These are phyloP conservation scores for Tokudaia tokunoshimensis DNA, from an alignment of 2,797 vertebrate genomes.

Conservation along the genomic window DNA sequence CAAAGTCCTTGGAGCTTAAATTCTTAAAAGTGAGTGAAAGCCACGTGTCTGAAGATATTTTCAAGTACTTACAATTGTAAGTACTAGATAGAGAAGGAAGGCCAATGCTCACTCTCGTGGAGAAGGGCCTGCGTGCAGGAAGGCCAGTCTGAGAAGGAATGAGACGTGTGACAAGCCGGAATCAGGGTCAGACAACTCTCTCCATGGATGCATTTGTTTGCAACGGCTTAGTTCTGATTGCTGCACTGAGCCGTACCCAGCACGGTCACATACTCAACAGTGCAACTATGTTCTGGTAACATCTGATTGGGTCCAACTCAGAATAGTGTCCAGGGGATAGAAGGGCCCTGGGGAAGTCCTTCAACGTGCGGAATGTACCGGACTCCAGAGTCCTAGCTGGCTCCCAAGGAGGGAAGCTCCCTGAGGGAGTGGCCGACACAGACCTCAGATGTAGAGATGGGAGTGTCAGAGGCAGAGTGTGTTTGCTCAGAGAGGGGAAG, in stretches of 20 bases:
- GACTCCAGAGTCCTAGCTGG: not conserved
- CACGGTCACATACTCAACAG: fast-evolving
- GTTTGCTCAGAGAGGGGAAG: not conserved
- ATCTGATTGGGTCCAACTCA: not conserved
- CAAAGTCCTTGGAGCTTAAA: constrained; percentile 3
- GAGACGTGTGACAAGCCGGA: not conserved
- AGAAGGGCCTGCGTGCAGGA: not conserved
- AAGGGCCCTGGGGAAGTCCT: not conserved
- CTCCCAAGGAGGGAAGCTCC: too few species aligned
- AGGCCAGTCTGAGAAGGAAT: not conserved
- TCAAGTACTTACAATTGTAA: not conserved
- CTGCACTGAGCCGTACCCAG: fast-evolving
- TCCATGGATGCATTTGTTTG: not conserved
- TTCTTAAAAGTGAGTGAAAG: not conserved
- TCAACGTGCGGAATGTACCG: not conserved
- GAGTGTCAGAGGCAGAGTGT: not conserved
- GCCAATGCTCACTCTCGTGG: not conserved
- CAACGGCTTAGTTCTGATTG: not conserved
- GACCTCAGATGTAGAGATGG: not conserved
- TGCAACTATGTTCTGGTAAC: not conserved
- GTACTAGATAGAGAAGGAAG: not conserved
- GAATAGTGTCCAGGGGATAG: not conserved
- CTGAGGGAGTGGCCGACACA: not conserved
- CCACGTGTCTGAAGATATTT: not conserved
- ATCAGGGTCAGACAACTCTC: not conserved